Conservation (phyloP, 2,888 invertebrate species). For the Laspeyria flexula region DNA sequence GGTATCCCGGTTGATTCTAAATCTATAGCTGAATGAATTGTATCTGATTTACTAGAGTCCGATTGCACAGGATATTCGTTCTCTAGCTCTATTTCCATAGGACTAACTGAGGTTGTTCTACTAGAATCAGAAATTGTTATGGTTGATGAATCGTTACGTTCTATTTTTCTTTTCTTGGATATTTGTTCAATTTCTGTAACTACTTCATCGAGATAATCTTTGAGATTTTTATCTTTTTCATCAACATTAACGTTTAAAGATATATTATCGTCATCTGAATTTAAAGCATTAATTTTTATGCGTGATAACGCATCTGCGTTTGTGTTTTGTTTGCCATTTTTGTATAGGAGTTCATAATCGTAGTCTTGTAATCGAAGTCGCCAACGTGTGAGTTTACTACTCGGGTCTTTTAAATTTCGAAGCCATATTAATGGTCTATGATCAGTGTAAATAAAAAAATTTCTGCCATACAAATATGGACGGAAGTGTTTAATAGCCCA, state of each 20-base stretch:
- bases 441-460: background rate
- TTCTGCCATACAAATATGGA: background rate
- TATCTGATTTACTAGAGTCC: background rate
- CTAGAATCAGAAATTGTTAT: background rate
- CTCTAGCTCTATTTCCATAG: too few relatives aligned
- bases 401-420: constrained; percentile 6
- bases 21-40: background rate
- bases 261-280: background rate
- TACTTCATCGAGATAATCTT: too few relatives aligned
- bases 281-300: background rate
- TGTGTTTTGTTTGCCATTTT: constrained; percentile 5
- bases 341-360: background rate
- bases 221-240: too few relatives aligned
- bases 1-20: background rate
- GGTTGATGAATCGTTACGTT: background rate
- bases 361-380: background rate
- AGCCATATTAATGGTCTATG: constrained; percentile 13
- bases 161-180: too few relatives aligned
- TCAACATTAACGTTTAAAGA: too few relatives aligned
- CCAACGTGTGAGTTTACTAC: constrained; percentile 12
- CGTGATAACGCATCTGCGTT: constrained; percentile 18
- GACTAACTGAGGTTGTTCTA: background rate
- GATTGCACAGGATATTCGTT: background rate
- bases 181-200: too few relatives aligned
- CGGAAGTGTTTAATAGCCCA: constrained; percentile 4